Percentiles rank a stretch among this genome's conserved stretches.
phyloP scores from a whole-genome alignment of 2,888 invertebrate species.

The Gasteruption jaculator region DNA sequence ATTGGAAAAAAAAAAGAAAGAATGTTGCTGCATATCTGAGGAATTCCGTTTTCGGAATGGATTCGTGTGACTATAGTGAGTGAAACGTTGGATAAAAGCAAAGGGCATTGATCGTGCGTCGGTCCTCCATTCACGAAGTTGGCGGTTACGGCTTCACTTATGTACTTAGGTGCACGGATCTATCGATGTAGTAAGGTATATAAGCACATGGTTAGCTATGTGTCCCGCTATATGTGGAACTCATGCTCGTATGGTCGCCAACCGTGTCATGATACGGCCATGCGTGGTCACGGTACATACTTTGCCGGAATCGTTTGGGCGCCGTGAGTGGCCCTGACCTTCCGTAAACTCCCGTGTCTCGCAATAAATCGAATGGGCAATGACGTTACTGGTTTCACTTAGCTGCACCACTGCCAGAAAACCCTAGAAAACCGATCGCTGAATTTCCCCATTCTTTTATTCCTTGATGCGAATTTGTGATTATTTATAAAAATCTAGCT shows the following conservation, averaged over 20 bases:
- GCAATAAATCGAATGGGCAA: constrained; percentile 29
- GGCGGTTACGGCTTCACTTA: constrained; percentile 35
- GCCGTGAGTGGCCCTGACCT: constrained; percentile 41
- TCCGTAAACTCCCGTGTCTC: constrained; percentile 34
- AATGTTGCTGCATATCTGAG: too few species aligned
- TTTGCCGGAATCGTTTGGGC: constrained; percentile 26
- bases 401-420: not conserved
- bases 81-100: constrained; percentile 31
- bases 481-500: too few species aligned
- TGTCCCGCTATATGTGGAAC: not conserved
- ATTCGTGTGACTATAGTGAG: too few species aligned
- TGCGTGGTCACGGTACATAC: constrained; percentile 32
- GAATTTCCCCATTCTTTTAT: too few species aligned
- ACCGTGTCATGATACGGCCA: constrained; percentile 26
- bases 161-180: constrained; percentile 32
- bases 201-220: not conserved
- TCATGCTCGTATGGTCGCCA: constrained; percentile 24
- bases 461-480: too few species aligned
- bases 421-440: too few species aligned
- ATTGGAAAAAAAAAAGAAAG: too few species aligned
- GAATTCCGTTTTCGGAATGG: too few species aligned
- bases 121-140: constrained; percentile 36
- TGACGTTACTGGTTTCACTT: constrained; percentile 32
- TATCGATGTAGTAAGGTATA: too few species aligned
- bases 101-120: constrained; percentile 38